phyloP scores from a whole-genome alignment of 2,113 vertebrate species.

The Campylomormyrus tamandua region DNA sequence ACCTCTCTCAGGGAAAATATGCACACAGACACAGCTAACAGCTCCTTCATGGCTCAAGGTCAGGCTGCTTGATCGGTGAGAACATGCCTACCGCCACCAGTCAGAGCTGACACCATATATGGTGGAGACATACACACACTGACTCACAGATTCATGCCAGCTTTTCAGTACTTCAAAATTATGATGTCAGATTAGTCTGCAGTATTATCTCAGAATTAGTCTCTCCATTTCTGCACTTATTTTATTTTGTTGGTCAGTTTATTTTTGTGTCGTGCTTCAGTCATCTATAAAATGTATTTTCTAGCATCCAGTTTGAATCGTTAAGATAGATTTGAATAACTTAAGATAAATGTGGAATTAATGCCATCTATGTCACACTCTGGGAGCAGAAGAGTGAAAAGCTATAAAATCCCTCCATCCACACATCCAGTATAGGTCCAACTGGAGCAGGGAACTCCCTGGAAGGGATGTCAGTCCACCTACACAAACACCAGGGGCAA shows the following conservation, averaged over 20 bases:
- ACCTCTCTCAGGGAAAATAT: background rate
- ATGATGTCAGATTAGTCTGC: background rate
- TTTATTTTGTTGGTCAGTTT: background rate
- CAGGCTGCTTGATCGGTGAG: constrained; percentile 4
- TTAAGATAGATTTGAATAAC: background rate
- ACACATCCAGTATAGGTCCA: background rate
- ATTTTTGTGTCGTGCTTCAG: background rate
- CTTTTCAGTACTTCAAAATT: background rate
- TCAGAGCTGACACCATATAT: constrained; percentile 30
- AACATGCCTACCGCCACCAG: constrained; percentile 33
- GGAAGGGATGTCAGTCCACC: background rate
- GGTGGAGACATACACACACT: constrained; percentile 10
- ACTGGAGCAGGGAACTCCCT: background rate
- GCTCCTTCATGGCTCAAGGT: background rate
- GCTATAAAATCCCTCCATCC: background rate
- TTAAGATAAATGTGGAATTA: background rate
- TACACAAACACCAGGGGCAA: background rate
- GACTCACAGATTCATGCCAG: constrained; percentile 18
- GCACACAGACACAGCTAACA: constrained; percentile 17
- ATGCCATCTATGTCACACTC: background rate
- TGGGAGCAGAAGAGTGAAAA: background rate
- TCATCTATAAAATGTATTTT: background rate
- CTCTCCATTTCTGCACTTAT: background rate
- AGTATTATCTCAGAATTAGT: background rate
- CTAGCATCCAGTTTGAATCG: background rate